These are phyloP conservation scores for Campylomormyrus tamandua DNA, from an alignment of 2,113 vertebrate species.

Conservation along the genomic window DNA sequence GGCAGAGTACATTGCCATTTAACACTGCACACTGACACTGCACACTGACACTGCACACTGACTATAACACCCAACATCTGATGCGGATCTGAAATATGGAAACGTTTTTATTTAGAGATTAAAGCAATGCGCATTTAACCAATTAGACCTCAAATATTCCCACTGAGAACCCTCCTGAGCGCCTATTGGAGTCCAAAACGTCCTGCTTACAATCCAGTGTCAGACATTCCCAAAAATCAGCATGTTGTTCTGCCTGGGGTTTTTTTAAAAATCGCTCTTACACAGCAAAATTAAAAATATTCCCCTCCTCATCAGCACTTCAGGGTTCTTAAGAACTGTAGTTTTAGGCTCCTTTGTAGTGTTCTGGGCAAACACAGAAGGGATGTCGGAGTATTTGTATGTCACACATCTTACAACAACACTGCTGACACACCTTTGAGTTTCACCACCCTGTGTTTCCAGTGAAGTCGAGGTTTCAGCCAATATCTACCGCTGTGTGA, in stretches of 20 bases:
- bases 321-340: not conserved
- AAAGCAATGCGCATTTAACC: not conserved
- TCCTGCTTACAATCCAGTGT: not conserved
- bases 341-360: not conserved
- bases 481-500: not conserved
- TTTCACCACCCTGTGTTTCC: not conserved
- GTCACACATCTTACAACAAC: not conserved
- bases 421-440: not conserved
- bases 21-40: not conserved
- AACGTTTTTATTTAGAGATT: not conserved
- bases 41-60: not conserved
- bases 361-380: not conserved
- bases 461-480: not conserved
- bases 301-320: not conserved
- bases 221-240: not conserved
- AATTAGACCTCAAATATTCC: not conserved
- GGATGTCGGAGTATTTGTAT: not conserved
- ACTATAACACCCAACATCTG: not conserved
- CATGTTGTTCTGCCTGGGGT: not conserved
- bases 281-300: slow-evolving; percentile 21
- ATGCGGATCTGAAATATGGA: not conserved
- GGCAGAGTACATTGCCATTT: not conserved
- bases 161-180: not conserved
- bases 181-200: not conserved
- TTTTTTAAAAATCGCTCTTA: not conserved